Conservation (phyloP, 1,140 invertebrate genomes). For the Triops longicaudatus region DNA sequence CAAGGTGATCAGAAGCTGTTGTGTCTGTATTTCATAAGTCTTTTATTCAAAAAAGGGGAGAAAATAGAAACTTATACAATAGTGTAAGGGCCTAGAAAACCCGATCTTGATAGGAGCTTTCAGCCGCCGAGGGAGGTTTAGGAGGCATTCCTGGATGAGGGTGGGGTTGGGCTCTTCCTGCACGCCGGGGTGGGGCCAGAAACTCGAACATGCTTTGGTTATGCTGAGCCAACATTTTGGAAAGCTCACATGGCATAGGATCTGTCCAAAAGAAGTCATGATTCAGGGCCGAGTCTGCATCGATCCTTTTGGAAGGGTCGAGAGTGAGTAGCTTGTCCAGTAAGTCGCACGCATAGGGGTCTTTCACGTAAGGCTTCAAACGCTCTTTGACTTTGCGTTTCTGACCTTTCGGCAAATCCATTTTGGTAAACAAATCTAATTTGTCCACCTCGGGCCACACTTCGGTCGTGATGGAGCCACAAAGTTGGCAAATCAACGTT, state of each 20-base stretch:
- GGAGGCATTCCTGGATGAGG: constrained; percentile 53
- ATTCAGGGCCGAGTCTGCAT: constrained; percentile 87
- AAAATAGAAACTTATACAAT: too few relatives aligned
- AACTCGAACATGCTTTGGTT: constrained; percentile 95
- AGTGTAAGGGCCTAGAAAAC: constrained; percentile 50
- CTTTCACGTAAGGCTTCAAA: constrained; percentile 84
- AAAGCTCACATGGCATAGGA: constrained; percentile 85
- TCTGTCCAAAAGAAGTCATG: constrained; percentile 98
- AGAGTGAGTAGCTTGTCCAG: constrained; percentile 85
- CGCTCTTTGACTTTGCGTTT: constrained; percentile 72
- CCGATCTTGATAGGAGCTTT: constrained; percentile 64
- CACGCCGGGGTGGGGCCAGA: constrained; percentile 67
- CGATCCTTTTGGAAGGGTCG: constrained; percentile 81
- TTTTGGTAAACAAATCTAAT: constrained; percentile 81
- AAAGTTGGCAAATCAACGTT: constrained; percentile 88
- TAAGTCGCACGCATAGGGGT: constrained; percentile 83
- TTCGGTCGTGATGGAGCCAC: constrained; percentile 88
- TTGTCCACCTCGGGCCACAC: constrained; percentile 92
- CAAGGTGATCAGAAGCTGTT: too few relatives aligned
- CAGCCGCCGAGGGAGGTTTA: constrained; percentile 40
- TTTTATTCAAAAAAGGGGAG: too few relatives aligned
- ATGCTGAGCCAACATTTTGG: constrained; percentile 87
- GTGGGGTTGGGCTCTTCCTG: constrained; percentile 54
- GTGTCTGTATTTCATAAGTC: too few relatives aligned
- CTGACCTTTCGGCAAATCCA: constrained; percentile 83